Conservation (phyloP, 1,140 invertebrate genomes). For the Heliconius hewitsoni region DNA sequence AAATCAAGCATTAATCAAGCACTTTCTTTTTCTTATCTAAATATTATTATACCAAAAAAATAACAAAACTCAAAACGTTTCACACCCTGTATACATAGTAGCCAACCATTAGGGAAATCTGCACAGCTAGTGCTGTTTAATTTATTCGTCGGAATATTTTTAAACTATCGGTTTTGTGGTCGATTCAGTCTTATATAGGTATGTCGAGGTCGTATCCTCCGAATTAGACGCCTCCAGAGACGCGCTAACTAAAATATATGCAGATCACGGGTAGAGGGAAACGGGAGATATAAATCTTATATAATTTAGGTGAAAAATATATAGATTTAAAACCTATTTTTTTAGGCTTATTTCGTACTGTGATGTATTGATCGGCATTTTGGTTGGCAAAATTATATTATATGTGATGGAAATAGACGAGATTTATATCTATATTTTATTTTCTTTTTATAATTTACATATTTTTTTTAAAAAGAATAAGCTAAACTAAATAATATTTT, state of each 20-base stretch:
- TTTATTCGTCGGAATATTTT: slow-evolving; percentile 79
- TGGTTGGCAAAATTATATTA: too few species aligned
- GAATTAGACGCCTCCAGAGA: slow-evolving; percentile 53
- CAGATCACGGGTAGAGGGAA: slow-evolving; percentile 23
- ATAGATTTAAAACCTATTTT: not conserved
- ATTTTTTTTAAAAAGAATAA: too few species aligned
- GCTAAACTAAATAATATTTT: too few species aligned
- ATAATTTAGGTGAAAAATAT: slow-evolving; percentile 7
- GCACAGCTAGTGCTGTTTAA: slow-evolving; percentile 71
- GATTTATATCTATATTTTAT: too few species aligned
- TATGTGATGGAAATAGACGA: too few species aligned
- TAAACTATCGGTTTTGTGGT: slow-evolving; percentile 78
- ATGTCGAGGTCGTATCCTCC: slow-evolving; percentile 54
- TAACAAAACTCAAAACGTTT: not conserved
- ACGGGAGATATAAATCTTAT: slow-evolving; percentile 14
- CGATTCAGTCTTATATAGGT: slow-evolving; percentile 62
- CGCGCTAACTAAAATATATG: slow-evolving; percentile 36
- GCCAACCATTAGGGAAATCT: slow-evolving; percentile 78
- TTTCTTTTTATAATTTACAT: too few species aligned
- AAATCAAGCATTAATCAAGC: too few species aligned
- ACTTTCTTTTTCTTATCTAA: not conserved
- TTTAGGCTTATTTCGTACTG: not conserved
- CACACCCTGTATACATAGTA: slow-evolving; percentile 17
- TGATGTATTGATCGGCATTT: too few species aligned
- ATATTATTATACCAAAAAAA: not conserved